Base-by-base conservation (phyloP, 92 coral and sea anemone genomes). In the Paragorgia papillata region DNA sequence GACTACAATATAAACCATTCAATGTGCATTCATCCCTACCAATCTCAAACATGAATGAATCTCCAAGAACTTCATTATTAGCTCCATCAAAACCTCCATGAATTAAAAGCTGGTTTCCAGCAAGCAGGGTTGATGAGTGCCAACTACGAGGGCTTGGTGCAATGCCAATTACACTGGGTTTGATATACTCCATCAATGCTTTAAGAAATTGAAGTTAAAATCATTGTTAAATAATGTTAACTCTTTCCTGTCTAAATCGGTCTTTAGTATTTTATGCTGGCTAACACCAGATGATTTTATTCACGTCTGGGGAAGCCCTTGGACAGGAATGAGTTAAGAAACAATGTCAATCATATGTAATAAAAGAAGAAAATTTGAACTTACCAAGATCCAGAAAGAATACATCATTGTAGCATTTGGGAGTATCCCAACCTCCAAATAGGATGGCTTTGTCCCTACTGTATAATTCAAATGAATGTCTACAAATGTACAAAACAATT, bases 391-490 rank as follows among this genome's bases (percentile, higher is more conserved):
- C 96, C 25, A 92, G 67, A 22, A 85, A 61, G 71, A 74, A 83
- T 18, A 92, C 75, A 59, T 92, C 97, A 84, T 92, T 88, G 46
- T 73, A 92, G 75, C 97, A 92, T 12, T 81, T 74, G 3, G 96
- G 97, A 41, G 89, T 91, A 83, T 92, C 97, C 97, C 96, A 92
- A 18, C 97, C 97, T 65, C 97, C 97, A 81, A 92, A 90, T 53
- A 92, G 64, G 14, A 92, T 90, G 26, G 90, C 83, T 57, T 74
- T 83, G 75, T 87, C 85, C 27, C 24, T 14, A 26, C 80, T 94
- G 57, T 85, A 53, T 74, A 90, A 57, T 21, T 89, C 80, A 33
- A 95, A 83, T 18, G 97, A 85, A 57, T 92, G 97, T 22, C 97
- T 92, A 80, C 2, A 80, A 32, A 18, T 18, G 2, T n/a, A 19